Conservation (phyloP, 1,140 invertebrate genomes). For the Drosophila obscura region DNA sequence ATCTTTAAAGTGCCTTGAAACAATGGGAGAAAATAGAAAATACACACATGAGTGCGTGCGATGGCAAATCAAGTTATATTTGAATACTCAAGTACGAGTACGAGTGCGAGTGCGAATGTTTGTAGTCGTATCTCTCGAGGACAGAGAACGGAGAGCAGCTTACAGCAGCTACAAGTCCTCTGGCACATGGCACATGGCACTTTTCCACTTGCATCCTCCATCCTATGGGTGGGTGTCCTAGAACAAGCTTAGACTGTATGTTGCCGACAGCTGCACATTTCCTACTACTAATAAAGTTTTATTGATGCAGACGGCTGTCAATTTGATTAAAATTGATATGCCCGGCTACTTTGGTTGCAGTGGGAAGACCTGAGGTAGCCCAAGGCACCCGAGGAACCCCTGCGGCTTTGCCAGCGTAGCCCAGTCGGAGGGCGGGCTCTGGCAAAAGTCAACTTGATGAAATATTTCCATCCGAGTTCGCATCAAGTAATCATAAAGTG, state of each 20-base stretch:
- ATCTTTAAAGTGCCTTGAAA: not conserved
- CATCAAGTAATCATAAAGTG: conserved; percentile 80
- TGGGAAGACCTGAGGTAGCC: not conserved
- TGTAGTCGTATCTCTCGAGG: not conserved
- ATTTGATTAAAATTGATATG: conserved; percentile 54
- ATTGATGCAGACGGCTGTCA: conserved; percentile 35
- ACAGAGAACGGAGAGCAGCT: not conserved
- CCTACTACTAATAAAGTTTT: conserved; percentile 37
- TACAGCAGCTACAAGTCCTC: conserved; percentile 16
- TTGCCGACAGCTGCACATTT: conserved; percentile 10
- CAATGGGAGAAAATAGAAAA: not conserved
- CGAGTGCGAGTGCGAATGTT: no score
- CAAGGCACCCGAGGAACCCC: not conserved
- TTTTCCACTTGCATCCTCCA: no score
- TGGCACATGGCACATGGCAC: not conserved
- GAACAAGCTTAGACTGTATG: not conserved
- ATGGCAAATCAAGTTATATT: conserved; percentile 48
- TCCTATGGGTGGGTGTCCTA: no score
- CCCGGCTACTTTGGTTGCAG: conserved; percentile 17
- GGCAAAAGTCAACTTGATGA: conserved; percentile 48
- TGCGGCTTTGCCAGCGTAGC: not conserved
- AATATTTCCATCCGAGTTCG: conserved; percentile 63
- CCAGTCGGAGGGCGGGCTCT: not conserved
- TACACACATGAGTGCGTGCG: not conserved
- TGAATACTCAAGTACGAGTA: conserved; percentile 30